Evolutionary conservation across 2,888 invertebrate species (phyloP), one percentile per base, ranked within the genome.

Genomic region (Gymnoscelis rufifasciata): DNA sequence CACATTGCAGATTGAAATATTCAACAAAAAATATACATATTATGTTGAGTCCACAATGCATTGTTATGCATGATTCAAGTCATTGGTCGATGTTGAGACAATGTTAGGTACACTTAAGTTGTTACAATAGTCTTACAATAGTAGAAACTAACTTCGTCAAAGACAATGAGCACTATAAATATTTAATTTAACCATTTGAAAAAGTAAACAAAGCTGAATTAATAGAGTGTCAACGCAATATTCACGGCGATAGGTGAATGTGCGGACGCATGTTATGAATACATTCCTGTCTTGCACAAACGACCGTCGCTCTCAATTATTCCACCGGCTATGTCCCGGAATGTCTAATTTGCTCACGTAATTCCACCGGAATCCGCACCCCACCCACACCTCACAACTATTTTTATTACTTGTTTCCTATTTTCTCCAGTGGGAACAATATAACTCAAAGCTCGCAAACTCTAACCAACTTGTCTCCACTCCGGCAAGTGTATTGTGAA

Each of bases 311-410:
- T 69, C 75, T 74, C 80, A 81, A 83, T 83, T 83, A 86, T 78
- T 80, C 74, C 74, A 67, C 70, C 68, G 66, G 72, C 77, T 76
- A 79, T 83, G 80, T 78, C 72, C 81, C 64, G 84, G 87, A 87
- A 87, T 86, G 83, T 83, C 78, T 86, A 83, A 87, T 86, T 86
- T 86, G 81, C 82, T 83, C 87, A 87, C 88, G 87, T 87, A 83
- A 87, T 87, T 84, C 77, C 76, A 72, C 66, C 67, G 83, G 83
- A 83, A 86, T 87, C 76, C 68, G 78, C 81, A 19, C 82, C 81
- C 78, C 63, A 70, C 78, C 77, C 78, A 76, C 78, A 76, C 72
- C 68, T 70, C 61, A 69, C 71, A 84, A 83, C 84, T 83, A 87
- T 88, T 88, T 88, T 88, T 86, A 86, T 86, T 83, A 80, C 79